These are phyloP conservation scores for Drosophila grimshawi DNA, from an alignment of 1,140 invertebrate genomes.

Conservation along the genomic window DNA sequence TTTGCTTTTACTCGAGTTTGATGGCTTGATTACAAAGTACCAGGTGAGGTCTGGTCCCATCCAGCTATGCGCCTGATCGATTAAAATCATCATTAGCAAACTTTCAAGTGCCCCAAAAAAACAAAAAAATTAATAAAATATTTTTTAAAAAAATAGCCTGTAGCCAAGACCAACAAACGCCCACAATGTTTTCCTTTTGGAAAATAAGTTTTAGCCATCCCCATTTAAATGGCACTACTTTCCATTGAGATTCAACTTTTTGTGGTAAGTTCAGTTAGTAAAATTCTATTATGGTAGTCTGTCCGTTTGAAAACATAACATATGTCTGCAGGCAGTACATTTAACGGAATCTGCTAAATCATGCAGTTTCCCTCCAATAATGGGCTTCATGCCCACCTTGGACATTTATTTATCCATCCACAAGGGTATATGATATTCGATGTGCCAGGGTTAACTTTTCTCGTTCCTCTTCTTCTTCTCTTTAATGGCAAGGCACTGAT, in stretches of 20 bases:
- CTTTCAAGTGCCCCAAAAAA: slow-evolving; percentile 52
- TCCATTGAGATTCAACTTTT: slow-evolving; percentile 56
- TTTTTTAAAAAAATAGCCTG: too few species aligned
- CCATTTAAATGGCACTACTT: slow-evolving; percentile 27
- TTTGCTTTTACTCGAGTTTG: slow-evolving; percentile 25
- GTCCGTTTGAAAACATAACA: too few species aligned
- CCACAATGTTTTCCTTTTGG: slow-evolving; percentile 9
- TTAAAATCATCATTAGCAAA: slow-evolving; percentile 77
- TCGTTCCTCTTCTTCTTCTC: not conserved
- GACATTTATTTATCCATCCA: too few species aligned
- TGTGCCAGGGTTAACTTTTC: not conserved
- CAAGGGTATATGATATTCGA: too few species aligned
- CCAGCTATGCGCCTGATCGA: slow-evolving; percentile 58
- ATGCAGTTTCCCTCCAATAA: too few species aligned
- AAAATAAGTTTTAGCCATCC: slow-evolving; percentile 1
- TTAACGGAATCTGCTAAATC: too few species aligned
- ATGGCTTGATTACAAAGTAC: slow-evolving; percentile 54
- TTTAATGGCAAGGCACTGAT: slow-evolving; percentile 35
- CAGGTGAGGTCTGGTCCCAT: not conserved
- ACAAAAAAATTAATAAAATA: not conserved
- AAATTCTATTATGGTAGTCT: slow-evolving; percentile 48
- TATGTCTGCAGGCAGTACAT: too few species aligned
- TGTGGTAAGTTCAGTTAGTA: slow-evolving; percentile 69
- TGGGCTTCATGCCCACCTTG: too few species aligned
- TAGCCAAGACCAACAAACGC: not conserved